phyloP scores from a whole-genome alignment of 2,888 invertebrate species.

The Spodoptera littoralis region DNA sequence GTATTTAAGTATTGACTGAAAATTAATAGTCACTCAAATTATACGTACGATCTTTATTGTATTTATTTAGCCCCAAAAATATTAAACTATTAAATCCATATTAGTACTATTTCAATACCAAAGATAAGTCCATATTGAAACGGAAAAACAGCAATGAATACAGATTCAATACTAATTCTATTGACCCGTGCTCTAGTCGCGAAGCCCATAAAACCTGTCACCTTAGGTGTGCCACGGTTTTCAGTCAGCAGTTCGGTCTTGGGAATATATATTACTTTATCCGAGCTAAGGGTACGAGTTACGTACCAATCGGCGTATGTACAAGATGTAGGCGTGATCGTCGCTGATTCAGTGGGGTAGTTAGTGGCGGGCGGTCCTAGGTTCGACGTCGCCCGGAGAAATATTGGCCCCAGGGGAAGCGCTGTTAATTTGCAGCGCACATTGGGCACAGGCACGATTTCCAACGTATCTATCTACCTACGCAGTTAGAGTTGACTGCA shows the following conservation, averaged over 20 bases:
- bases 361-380: constrained; percentile 86
- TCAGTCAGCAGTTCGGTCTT: constrained; percentile 79
- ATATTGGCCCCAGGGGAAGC: constrained; percentile 86
- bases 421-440: constrained; percentile 86
- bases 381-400: constrained; percentile 86
- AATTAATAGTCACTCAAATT: no score
- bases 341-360: constrained; percentile 88
- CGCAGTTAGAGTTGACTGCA: constrained; percentile 55
- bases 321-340: constrained; percentile 89
- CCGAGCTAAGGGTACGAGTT: constrained; percentile 79
- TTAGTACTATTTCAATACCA: no score
- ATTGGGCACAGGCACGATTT: constrained; percentile 82
- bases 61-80: no score
- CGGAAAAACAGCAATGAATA: constrained; percentile 34
- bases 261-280: constrained; percentile 82
- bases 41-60: no score
- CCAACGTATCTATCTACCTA: constrained; percentile 74
- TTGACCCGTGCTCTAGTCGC: constrained; percentile 45
- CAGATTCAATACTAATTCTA: constrained; percentile 44
- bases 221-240: constrained; percentile 66
- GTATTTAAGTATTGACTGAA: no score
- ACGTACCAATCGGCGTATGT: constrained; percentile 86
- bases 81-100: no score
- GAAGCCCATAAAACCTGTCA: constrained; percentile 57
- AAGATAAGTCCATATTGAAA: background rate